Evolutionary conservation across 2,113 vertebrate genomes (phyloP).

Genomic region (Platanista minor): DNA sequence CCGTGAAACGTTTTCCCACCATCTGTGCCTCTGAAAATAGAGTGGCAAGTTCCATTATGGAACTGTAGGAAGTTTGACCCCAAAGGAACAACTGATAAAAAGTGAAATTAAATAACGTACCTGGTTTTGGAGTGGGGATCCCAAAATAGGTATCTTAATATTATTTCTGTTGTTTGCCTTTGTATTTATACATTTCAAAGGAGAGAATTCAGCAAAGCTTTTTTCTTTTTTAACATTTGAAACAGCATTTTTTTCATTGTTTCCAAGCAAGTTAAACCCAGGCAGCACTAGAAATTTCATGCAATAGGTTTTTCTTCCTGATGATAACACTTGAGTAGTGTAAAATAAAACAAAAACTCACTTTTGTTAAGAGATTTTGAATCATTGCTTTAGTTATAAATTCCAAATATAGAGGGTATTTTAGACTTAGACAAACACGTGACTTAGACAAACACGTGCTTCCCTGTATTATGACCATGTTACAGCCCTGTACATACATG

Average conservation of each 20-base stretch:
- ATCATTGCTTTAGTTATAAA: constrained; percentile 43
- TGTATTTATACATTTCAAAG: constrained; percentile 53
- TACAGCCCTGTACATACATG: background rate
- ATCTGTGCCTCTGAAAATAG: constrained; percentile 64
- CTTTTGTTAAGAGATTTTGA: constrained; percentile 50
- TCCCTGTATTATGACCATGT: background rate
- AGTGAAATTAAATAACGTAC: constrained; percentile 63
- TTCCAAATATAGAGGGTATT: background rate
- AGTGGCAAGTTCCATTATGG: constrained; percentile 59
- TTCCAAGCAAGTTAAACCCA: constrained; percentile 56
- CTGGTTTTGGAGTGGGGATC: background rate
- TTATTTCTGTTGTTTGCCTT: constrained; percentile 63
- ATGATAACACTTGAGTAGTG: constrained; percentile 7
- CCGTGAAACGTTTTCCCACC: constrained; percentile 54
- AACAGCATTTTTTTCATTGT: background rate
- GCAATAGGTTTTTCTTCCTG: constrained; percentile 33
- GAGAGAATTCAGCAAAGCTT: constrained; percentile 1
- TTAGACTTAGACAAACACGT: background rate
- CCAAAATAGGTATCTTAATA: constrained; percentile 33
- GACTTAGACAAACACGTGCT: background rate
- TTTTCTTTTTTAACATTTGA: constrained; percentile 41
- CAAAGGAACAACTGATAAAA: constrained; percentile 61
- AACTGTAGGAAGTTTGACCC: constrained; percentile 62
- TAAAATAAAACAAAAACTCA: constrained; percentile 57
- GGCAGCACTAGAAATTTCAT: constrained; percentile 35